Evolutionary conservation across 2,888 invertebrate genomes (phyloP), one percentile per base, ranked within the genome.

Genomic region (Phyto melanocephala): DNA sequence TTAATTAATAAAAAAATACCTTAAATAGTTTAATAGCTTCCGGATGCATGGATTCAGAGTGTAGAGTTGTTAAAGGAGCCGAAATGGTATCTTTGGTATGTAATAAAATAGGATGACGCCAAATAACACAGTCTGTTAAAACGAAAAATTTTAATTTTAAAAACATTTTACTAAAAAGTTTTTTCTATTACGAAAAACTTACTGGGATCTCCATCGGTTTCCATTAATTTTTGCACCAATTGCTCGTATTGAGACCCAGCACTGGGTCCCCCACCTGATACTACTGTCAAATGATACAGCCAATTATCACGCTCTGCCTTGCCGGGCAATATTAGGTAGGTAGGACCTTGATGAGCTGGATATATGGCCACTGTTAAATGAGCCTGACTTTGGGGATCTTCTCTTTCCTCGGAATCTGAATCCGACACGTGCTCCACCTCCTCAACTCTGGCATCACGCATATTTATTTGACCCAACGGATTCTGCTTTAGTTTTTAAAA

Each of bases 161-260:
- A 8, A 0, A 60, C 37, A 62, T 4, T 6, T 42, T 11, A 45
- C 20, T 60, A 40, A 20, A 17, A n/a, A 56, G 8, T 71, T 17
- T 40, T 13, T 50, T 13, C 1, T 6, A 28, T 7, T n/a, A 10
- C 6, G 33, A 2, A 17, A 47, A 33, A 92, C 94, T 92, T 90
- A 95, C 96, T 96, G 13, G 97, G 95, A 92, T 98, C 98, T 0
- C 98, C 98, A 87, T 98, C 98, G 45, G 96, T 96, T 91, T 98
- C 98, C 98, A 99, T 98, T 37, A 99, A 93, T 90, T 98, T 97
- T 91, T 98, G 98, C 52, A 98, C 95, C 15, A 99, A 93, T 89
- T 99, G 98, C 90, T 99, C 99, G 90, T 97, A 99, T 89, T 98
- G 97, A 0, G 99, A 98, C 63, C 98, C 99, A 50, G 95, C 96